These are phyloP conservation scores for Dasypolia templi DNA, from an alignment of 2,888 invertebrate species.

Conservation along the genomic window DNA sequence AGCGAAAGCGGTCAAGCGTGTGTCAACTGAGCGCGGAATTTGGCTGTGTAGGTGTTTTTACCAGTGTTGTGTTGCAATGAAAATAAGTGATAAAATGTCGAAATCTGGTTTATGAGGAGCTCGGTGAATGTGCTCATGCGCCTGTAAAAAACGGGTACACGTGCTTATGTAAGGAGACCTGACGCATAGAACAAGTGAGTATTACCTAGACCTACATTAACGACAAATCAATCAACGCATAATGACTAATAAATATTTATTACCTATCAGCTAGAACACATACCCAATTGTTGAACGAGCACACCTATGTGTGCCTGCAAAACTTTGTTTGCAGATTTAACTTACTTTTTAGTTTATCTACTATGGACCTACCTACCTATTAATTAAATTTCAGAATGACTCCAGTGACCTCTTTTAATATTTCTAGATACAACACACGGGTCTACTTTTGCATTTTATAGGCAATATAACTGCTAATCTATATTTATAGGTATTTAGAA, in stretches of 20 bases:
- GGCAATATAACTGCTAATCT: too few relatives aligned
- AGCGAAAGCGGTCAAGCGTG: constrained; percentile 86
- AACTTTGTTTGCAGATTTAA: constrained; percentile 11
- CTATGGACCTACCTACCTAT: not conserved
- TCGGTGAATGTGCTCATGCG: constrained; percentile 81
- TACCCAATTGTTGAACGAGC: constrained; percentile 12
- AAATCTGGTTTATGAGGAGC: constrained; percentile 87
- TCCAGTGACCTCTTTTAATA: not conserved
- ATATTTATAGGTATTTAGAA: constrained; percentile 24
- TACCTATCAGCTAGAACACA: not conserved
- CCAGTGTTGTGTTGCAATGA: constrained; percentile 86
- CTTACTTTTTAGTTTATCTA: constrained; percentile 23
- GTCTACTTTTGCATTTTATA: not conserved
- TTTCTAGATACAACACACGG: not conserved
- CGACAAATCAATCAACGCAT: constrained; percentile 44
- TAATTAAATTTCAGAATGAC: not conserved
- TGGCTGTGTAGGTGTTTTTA: constrained; percentile 85
- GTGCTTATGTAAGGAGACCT: constrained; percentile 87
- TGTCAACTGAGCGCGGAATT: constrained; percentile 79
- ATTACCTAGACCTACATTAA: constrained; percentile 63
- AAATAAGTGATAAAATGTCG: constrained; percentile 88
- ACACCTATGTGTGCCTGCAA: constrained; percentile 13
- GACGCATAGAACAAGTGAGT: constrained; percentile 83
- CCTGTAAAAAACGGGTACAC: constrained; percentile 84
- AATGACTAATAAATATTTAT: constrained; percentile 39